Evolutionary conservation across 2,113 vertebrate species (phyloP), one percentile per base, ranked within the genome.

Genomic region (Scomber colias): DNA sequence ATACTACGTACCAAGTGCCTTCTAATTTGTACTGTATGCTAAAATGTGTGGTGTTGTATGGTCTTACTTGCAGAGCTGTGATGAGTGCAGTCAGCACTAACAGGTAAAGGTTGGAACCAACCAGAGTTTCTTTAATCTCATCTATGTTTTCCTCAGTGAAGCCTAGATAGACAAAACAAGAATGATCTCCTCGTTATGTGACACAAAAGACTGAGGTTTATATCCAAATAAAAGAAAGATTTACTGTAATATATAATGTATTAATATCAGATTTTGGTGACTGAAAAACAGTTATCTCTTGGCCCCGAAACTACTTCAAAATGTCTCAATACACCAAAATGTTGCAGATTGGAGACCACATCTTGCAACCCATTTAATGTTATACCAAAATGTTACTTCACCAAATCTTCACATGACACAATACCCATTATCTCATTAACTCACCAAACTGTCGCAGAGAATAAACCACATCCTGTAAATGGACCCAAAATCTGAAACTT

Each of bases 61-160:
- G 60, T 67, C 97, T 97, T 92, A 99, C 98, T 16, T 99, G 97
- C 55, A 99, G 96, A 0, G 97, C 96, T 16, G 97, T 98, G 17
- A 98, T 95, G 9, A 99, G 93, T 82, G 99, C 97, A 0, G 96
- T 99, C 87, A 99, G 79, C 1, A 97, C 96, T 78, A 99, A 82
- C 75, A 99, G 95, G 75, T 98, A 97, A 59, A 99, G 89, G 85
- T 99, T 99, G 65, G 97, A 98, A 57, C 97, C 97, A 14, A 97
- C 94, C 82, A 99, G 96, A 76, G 98, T 96, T 40, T 96, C 97
- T 92, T 99, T 99, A 27, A 99, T 97, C 91, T 99, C 98, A 82
- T 99, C 98, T 3, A 98, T 94, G 8, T 97, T 97, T 84, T 97
- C 96, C 88, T 99, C 98, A 6, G 97, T 97, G 94, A 99, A 99